phyloP scores from a whole-genome alignment of 2,888 invertebrate species.

The Cheilosia vulpina region DNA sequence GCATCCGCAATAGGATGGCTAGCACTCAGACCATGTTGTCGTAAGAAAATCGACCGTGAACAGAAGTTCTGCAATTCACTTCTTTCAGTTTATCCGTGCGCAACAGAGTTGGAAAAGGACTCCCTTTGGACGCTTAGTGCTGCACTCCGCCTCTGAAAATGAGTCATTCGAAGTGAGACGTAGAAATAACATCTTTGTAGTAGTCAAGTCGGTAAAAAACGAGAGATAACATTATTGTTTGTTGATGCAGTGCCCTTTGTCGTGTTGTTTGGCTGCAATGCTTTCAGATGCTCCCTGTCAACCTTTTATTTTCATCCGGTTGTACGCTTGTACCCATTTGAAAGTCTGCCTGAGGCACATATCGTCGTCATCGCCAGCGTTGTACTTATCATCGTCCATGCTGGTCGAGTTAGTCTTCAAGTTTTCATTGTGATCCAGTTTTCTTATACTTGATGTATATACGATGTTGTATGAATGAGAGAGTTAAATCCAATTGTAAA shows the following conservation, averaged over 20 bases:
- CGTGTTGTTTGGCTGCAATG: conserved; percentile 29
- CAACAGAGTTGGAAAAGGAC: conserved; percentile 13
- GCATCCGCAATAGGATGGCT: conserved; percentile 6
- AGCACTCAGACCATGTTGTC: conserved; percentile 2
- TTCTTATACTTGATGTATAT: neutral
- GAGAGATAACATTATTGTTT: conserved; percentile 42
- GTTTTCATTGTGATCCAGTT: no score
- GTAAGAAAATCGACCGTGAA: conserved; percentile 30
- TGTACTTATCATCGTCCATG: conserved; percentile 27
- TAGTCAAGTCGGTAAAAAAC: neutral
- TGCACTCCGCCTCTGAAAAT: neutral
- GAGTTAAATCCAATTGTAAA: conserved; percentile 34
- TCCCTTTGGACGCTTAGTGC: conserved; percentile 12
- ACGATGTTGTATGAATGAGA: conserved; percentile 10
- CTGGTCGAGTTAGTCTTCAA: neutral
- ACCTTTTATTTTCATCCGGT: conserved; percentile 11
- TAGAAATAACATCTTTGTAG: conserved; percentile 13
- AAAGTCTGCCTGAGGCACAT: conserved; percentile 29
- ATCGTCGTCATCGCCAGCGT: conserved; percentile 9
- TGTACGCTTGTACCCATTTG: conserved; percentile 6
- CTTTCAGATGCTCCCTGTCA: conserved; percentile 6
- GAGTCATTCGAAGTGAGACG: neutral
- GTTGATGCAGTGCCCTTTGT: conserved; percentile 41
- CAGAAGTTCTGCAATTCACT: conserved; percentile 41
- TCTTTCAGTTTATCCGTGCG: conserved; percentile 22